A percentile compares a stretch with the other conserved stretches of the same genome.
These are phyloP conservation scores for Trididemnum nubilum DNA, from an alignment of 23 tunicate genomes.

Conservation along the genomic window DNA sequence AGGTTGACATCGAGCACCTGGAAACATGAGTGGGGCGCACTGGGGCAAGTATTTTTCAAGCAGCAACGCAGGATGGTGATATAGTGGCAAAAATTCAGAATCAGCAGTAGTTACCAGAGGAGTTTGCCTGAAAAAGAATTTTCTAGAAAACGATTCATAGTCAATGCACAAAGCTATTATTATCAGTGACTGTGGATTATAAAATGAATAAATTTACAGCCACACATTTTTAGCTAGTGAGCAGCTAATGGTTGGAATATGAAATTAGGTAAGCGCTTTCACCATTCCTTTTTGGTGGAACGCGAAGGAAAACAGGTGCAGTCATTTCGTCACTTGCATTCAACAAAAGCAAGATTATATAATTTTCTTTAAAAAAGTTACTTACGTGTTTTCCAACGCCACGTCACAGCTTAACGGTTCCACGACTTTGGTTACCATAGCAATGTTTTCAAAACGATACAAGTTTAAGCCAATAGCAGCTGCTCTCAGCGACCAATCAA, in stretches of 20 bases:
- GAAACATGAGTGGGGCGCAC: conserved; percentile 44
- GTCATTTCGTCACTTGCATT: too few species aligned
- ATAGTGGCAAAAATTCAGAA: conserved; percentile 56
- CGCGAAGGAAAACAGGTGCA: too few species aligned
- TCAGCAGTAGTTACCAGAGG: conserved; percentile 66
- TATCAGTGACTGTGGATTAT: too few species aligned
- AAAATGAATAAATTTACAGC: too few species aligned
- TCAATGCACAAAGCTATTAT: too few species aligned
- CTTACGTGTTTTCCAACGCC: conserved; percentile 9
- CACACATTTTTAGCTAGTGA: too few species aligned
- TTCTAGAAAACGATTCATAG: too few species aligned
- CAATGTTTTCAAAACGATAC: conserved; percentile 51
- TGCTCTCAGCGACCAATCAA: conserved; percentile 67
- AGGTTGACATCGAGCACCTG: conserved; percentile 29
- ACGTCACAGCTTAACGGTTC: not conserved
- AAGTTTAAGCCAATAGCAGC: conserved; percentile 48
- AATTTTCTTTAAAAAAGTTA: too few species aligned
- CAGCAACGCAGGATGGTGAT: conserved; percentile 52
- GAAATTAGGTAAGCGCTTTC: too few species aligned
- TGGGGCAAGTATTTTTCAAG: conserved; percentile 47
- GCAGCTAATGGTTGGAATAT: too few species aligned
- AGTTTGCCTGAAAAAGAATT: conserved; percentile 8
- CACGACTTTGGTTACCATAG: conserved; percentile 40
- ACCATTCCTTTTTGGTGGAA: too few species aligned
- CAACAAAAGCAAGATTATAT: too few species aligned